These are phyloP conservation scores for Hydrozoanthus gracilis DNA, from an alignment of 92 coral and sea anemone genomes.

Conservation along the genomic window DNA sequence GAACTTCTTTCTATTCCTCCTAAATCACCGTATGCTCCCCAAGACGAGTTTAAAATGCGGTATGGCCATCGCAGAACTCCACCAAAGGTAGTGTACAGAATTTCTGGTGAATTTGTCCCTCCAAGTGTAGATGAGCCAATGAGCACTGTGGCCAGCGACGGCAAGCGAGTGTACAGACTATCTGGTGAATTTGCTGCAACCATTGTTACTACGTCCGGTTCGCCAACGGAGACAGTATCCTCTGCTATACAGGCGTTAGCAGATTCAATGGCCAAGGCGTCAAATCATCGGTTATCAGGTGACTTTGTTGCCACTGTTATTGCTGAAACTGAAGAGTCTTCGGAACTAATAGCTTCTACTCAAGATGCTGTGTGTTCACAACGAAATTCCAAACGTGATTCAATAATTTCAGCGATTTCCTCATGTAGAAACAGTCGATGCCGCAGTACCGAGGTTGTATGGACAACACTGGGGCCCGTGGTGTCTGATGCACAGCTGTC, in stretches of 20 bases:
- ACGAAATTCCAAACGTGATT: slow-evolving; percentile 43
- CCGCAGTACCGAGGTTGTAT: slow-evolving; percentile 78
- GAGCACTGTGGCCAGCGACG: slow-evolving; percentile 27
- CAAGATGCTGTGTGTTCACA: slow-evolving; percentile 36
- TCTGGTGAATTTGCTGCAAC: slow-evolving; percentile 42
- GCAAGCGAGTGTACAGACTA: slow-evolving; percentile 43
- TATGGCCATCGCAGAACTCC: slow-evolving; percentile 69
- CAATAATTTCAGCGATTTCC: slow-evolving; percentile 65
- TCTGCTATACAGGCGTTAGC: slow-evolving; percentile 58
- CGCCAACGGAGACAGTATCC: slow-evolving; percentile 42
- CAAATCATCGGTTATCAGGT: slow-evolving; percentile 38
- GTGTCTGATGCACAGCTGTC: slow-evolving; percentile 77
- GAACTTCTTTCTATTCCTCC: slow-evolving; percentile 71
- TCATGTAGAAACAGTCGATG: slow-evolving; percentile 54
- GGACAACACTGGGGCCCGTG: slow-evolving; percentile 84
- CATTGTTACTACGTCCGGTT: slow-evolving; percentile 39
- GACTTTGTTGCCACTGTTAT: slow-evolving; percentile 74
- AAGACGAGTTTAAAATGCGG: slow-evolving; percentile 77
- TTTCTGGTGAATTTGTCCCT: slow-evolving; percentile 76
- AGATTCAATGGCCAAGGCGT: slow-evolving; percentile 43
- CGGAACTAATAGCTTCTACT: slow-evolving; percentile 5
- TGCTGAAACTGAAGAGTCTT: slow-evolving; percentile 48
- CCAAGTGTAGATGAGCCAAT: slow-evolving; percentile 26
- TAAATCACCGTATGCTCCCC: slow-evolving; percentile 92
- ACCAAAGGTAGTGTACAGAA: slow-evolving; percentile 77